Conservation (phyloP, 2,888 invertebrate genomes). For the Desoria tigrina region DNA sequence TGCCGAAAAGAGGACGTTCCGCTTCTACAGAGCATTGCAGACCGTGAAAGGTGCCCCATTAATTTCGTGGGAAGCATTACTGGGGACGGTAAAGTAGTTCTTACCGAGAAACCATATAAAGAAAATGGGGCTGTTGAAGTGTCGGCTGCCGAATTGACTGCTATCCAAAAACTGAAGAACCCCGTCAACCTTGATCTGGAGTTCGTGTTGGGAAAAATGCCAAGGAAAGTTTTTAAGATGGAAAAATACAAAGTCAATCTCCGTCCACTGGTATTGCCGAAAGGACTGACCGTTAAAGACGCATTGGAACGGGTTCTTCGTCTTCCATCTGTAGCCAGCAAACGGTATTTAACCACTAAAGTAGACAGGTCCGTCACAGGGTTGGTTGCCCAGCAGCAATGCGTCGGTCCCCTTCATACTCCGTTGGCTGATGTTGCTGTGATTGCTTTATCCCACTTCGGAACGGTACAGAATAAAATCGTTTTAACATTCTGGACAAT, state of each 20-base stretch:
- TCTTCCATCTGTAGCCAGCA: conserved; percentile 89
- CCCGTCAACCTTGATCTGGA: conserved; percentile 89
- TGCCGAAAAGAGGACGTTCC: conserved; percentile 68
- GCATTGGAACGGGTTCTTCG: conserved; percentile 78
- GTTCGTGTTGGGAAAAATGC: conserved; percentile 85
- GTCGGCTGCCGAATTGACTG: conserved; percentile 27
- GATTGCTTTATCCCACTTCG: conserved; percentile 81
- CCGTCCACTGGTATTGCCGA: conserved; percentile 63
- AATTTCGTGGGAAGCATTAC: conserved; percentile 91
- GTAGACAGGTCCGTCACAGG: conserved; percentile 94
- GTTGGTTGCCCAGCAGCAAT: conserved; percentile 94
- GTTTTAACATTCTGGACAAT: neutral
- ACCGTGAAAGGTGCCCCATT: conserved; percentile 87
- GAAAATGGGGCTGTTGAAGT: conserved; percentile 42
- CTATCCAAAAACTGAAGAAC: conserved; percentile 59
- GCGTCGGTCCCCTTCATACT: conserved; percentile 94
- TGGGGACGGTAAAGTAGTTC: conserved; percentile 62
- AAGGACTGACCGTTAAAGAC: conserved; percentile 64
- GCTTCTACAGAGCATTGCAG: conserved; percentile 70
- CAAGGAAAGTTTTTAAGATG: conserved; percentile 72
- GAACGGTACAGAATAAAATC: conserved; percentile 60
- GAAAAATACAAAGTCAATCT: conserved; percentile 61
- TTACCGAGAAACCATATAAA: conserved; percentile 42
- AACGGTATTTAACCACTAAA: conserved; percentile 92
- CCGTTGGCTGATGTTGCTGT: conserved; percentile 94